Evolutionary conservation across 2,113 vertebrate genomes (phyloP), one percentile per base, ranked within the genome.

Genomic region (Caranx ignobilis): DNA sequence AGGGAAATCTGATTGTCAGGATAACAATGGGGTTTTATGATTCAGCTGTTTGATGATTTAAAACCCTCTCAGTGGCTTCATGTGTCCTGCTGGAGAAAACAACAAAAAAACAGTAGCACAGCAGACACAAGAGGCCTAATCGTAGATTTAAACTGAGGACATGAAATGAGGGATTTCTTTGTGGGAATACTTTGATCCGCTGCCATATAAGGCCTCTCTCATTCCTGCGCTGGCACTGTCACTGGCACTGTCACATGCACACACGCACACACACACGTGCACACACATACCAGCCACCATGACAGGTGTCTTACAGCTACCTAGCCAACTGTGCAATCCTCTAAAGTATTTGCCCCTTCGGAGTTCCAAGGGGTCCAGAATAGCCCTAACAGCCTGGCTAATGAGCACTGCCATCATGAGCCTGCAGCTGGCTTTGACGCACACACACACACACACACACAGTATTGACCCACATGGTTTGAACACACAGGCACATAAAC

Each of bases 371-470:
- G 37, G 77, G 71, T 86, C 83, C 77, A 73, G 72, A 90, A 78
- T 74, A 87, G 75, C 69, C 65, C 68, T 77, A 82, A 85, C 70
- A 84, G 65, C 61, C 61, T 63, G 57, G 41, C 70, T 91, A 91
- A 92, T 91, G 84, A 93, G 89, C 57, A 65, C 34, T 66, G 65
- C 47, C 77, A 68, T 76, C 86, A 70, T 66, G 80, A 71, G 68
- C 37, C 72, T 78, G 78, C 75, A 88, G 82, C 91, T 85, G 69
- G 61, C 73, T 88, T 80, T 87, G 71, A 85, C 84, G 87, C 72
- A 11, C 52, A 32, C 18, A 75, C 47, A 45, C 3, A 32, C 55
- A 32, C 59, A 43, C 52, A 70, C 15, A 34, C 63, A 57, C n/a
- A 26, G 26, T 5, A 56, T 3, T 34, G 35, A 26, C 47, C n/a